A percentile compares a stretch with the other conserved stretches of the same genome.
phyloP scores from a whole-genome alignment of 1,140 invertebrate genomes.

The Caenorhabditis elegans region DNA sequence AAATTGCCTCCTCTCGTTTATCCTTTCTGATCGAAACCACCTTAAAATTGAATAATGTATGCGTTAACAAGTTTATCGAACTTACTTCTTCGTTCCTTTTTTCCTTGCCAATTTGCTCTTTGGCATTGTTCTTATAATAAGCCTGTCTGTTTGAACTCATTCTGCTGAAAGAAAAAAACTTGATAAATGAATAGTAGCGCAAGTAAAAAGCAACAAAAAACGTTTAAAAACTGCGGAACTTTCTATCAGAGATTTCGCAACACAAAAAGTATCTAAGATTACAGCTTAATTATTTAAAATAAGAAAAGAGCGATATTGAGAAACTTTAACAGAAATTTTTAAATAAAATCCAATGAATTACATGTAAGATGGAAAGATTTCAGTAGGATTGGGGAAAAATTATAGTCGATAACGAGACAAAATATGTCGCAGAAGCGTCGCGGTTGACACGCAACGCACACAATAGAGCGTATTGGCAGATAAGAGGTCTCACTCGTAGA shows the following conservation, averaged over 20 bases:
- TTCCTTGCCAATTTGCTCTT: constrained; percentile 60
- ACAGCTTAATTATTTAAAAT: too few species aligned
- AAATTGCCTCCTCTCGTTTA: constrained; percentile 90
- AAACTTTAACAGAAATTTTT: too few species aligned
- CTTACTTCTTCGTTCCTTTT: constrained; percentile 76
- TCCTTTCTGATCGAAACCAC: constrained; percentile 93
- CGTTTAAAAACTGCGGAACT: too few species aligned
- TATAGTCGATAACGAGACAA: background rate
- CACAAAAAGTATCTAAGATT: too few species aligned
- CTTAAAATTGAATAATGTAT: constrained; percentile 68
- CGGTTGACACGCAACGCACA: background rate
- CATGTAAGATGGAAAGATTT: too few species aligned
- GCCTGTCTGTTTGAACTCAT: constrained; percentile 36
- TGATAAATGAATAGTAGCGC: background rate
- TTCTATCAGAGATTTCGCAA: too few species aligned
- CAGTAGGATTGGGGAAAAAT: too few species aligned
- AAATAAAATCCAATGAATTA: too few species aligned
- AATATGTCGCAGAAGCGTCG: background rate
- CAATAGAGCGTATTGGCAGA: background rate
- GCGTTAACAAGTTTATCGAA: background rate
- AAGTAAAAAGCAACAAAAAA: background rate
- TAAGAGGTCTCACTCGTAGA: too few species aligned
- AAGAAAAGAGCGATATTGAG: too few species aligned
- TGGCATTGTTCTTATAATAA: constrained; percentile 63
- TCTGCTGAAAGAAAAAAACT: background rate